Base-by-base conservation (phyloP, 2,888 invertebrate genomes). In the Congeria kusceri region DNA sequence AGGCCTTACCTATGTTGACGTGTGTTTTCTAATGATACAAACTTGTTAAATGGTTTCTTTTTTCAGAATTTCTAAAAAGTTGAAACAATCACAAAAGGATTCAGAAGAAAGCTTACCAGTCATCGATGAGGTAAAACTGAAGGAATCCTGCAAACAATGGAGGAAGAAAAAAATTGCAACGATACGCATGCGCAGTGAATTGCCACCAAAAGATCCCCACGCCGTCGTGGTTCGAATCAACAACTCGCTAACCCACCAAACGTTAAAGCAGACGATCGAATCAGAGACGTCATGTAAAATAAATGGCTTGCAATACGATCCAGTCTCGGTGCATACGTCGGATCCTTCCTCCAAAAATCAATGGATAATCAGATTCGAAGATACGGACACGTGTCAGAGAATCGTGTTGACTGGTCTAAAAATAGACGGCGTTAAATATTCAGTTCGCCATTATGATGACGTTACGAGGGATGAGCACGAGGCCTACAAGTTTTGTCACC, bases 401-500 rank as follows among this genome's bases (percentile, higher is more conserved):
- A 61, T 87, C 5, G 32, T 81, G 0, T 49, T 69, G 9, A 68
- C 64, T 32, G 88, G 88, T 5, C 25, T 88, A 25, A 58, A 56
- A 18, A 76, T 85, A 11, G 74, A 81, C n/a, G 86, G 82, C 4
- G 77, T 83, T 0, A 72, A 67, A 44, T 66, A 77, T 4, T 70
- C 73, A 11, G 85, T 87, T 3, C 77, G 84, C 7, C 63, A 69
- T 47, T 82, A 80, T 59, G 86, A 87, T 72, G 84, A 86, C 63
- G 77, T 86, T 53, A 78, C 86, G 75, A 75, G 72, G 18, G 86
- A 87, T 23, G 88, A 88, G 65, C 77, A 87, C 44, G 82, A 86
- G 13, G 86, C 86, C 0, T 87, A 86, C 59, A 84, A 79, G 46
- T 77, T 86, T 25, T 80, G 73, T 58, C 61, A 77, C 27, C 59